Percentiles rank a stretch among this genome's conserved stretches.
Conservation (phyloP, 1,140 invertebrate genomes). For the Magallana gigas region DNA sequence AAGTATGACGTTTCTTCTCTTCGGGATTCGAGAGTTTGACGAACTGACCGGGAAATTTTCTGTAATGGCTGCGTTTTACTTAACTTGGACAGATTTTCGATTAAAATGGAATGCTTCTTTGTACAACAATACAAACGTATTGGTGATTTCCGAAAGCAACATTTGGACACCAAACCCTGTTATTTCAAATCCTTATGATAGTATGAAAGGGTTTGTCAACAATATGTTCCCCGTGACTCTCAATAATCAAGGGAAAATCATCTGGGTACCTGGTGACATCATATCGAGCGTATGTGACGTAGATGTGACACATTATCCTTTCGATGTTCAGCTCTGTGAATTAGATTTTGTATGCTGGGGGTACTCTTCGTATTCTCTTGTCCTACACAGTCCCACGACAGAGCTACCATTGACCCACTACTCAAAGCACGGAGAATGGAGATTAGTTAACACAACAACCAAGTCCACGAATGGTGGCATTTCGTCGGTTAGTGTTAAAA, state of each 20-base stretch:
- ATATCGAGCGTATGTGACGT: slow-evolving; percentile 28
- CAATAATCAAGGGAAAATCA: not conserved
- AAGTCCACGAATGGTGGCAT: not conserved
- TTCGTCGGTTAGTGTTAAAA: slow-evolving; percentile 29
- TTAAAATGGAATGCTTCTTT: slow-evolving; percentile 43
- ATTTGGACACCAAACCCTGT: not conserved
- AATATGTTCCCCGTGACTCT: not conserved
- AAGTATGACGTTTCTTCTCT: slow-evolving; percentile 42
- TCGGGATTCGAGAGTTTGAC: slow-evolving; percentile 52
- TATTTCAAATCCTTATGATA: not conserved
- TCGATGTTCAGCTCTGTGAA: slow-evolving; percentile 42
- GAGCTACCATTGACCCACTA: slow-evolving; percentile 11
- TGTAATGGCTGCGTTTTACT: slow-evolving; percentile 29
- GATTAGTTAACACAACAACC: slow-evolving; percentile 12
- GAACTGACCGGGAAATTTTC: slow-evolving; percentile 54
- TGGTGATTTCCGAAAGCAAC: not conserved
- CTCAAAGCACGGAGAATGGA: slow-evolving; percentile 47
- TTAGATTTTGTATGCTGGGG: slow-evolving; percentile 40
- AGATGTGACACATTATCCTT: slow-evolving; percentile 50
- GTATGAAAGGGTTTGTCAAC: not conserved
- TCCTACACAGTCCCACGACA: not conserved
- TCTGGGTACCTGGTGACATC: slow-evolving; percentile 40
- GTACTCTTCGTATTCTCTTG: not conserved
- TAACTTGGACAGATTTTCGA: slow-evolving; percentile 28
- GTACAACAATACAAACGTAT: slow-evolving; percentile 37